Evolutionary conservation across 2,888 invertebrate species (phyloP).

Genomic region (Galeruca laticollis): DNA sequence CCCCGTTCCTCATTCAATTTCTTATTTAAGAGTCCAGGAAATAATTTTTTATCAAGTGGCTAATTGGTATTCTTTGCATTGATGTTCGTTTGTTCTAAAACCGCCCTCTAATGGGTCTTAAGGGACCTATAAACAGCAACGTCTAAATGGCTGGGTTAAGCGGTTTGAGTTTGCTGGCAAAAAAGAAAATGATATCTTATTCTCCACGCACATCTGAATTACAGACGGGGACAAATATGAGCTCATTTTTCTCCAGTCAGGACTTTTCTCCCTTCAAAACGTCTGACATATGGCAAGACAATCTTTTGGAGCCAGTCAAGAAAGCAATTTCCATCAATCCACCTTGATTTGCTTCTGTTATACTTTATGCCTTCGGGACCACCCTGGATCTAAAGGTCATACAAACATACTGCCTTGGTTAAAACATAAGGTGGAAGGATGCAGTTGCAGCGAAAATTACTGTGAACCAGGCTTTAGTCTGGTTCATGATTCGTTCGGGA

Average conservation of each 20-base stretch:
- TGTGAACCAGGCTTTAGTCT: too few relatives aligned
- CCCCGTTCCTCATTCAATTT: slow-evolving; percentile 12
- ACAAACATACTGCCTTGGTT: too few relatives aligned
- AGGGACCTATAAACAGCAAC: slow-evolving; percentile 16
- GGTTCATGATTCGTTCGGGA: too few relatives aligned
- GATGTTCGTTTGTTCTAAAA: not conserved
- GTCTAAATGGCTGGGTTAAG: slow-evolving; percentile 10
- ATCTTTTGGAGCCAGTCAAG: slow-evolving; percentile 15
- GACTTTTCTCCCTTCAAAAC: slow-evolving; percentile 11
- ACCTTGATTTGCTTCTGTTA: too few relatives aligned
- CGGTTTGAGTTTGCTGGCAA: not conserved
- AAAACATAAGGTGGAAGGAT: too few relatives aligned
- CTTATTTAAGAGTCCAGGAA: slow-evolving; percentile 14
- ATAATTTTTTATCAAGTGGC: slow-evolving; percentile 3
- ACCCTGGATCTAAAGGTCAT: too few relatives aligned
- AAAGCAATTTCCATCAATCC: too few relatives aligned
- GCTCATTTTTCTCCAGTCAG: slow-evolving; percentile 11
- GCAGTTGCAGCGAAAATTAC: too few relatives aligned
- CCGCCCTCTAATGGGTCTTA: slow-evolving; percentile 12
- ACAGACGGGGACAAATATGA: slow-evolving; percentile 9
- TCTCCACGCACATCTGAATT: slow-evolving; percentile 11
- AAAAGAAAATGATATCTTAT: slow-evolving; percentile 19
- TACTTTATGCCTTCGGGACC: too few relatives aligned
- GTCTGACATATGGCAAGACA: slow-evolving; percentile 14
- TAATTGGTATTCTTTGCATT: slow-evolving; percentile 17